Conservation (phyloP, 2,888 invertebrate genomes). For the Meta bourneti region DNA sequence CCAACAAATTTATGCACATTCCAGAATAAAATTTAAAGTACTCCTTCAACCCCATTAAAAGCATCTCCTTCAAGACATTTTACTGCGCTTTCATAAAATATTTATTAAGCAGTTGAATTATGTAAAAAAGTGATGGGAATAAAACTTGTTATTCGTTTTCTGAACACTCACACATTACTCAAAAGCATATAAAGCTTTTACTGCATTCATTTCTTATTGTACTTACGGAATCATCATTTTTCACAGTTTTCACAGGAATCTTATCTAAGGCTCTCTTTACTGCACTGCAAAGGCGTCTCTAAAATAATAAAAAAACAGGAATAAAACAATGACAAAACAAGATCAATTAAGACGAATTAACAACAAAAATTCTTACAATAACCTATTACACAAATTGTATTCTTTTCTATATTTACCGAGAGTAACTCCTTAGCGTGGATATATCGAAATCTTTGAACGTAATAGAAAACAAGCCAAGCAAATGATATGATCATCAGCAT, state of each 20-base stretch:
- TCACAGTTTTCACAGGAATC: conserved; percentile 93
- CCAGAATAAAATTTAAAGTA: no score
- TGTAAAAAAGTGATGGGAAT: background rate
- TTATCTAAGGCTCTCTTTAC: conserved; percentile 96
- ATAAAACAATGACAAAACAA: background rate
- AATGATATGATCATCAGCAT: conserved; percentile 96
- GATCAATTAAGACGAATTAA: background rate
- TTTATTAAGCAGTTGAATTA: no score
- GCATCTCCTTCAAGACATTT: no score
- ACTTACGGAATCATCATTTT: conserved; percentile 91
- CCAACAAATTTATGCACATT: no score
- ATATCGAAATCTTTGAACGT: conserved; percentile 95
- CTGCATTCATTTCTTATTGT: background rate
- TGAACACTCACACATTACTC: background rate
- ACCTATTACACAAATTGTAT: background rate
- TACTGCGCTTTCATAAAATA: no score
- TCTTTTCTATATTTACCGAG: conserved; percentile 85
- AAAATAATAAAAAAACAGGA: conserved; percentile 80
- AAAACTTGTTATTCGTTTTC: background rate
- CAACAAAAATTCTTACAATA: background rate
- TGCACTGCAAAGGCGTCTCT: conserved; percentile 94
- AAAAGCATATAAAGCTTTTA: background rate
- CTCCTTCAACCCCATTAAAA: no score
- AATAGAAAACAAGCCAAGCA: conserved; percentile 97
- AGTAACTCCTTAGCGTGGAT: conserved; percentile 96